Evolutionary conservation across 1,140 invertebrate genomes (phyloP).

Genomic region (Semibalanus balanoides): DNA sequence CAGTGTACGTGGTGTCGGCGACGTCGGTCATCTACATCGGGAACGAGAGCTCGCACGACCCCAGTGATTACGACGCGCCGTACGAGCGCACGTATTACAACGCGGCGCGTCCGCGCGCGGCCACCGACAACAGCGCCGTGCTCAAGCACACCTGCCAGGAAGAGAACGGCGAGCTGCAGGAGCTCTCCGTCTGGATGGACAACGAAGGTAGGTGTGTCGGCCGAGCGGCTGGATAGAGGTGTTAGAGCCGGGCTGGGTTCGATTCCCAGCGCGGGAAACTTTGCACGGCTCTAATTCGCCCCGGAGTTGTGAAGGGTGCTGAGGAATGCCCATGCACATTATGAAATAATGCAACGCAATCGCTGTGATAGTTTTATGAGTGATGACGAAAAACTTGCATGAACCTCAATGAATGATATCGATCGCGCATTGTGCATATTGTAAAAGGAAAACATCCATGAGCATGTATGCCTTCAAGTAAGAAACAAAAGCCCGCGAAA

Average conservation of each 20-base stretch:
- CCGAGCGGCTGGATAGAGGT: background rate
- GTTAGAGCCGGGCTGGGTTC: background rate
- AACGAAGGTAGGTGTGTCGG: conserved; percentile 6
- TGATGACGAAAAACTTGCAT: too few relatives aligned
- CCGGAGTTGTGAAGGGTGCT: too few relatives aligned
- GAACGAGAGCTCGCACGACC: background rate
- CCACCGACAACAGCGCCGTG: conserved; percentile 18
- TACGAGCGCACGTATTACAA: conserved; percentile 20
- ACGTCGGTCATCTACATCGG: background rate
- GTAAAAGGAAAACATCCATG: too few relatives aligned
- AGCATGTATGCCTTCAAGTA: too few relatives aligned
- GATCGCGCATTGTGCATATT: too few relatives aligned
- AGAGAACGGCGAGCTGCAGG: conserved; percentile 18
- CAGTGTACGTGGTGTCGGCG: background rate
- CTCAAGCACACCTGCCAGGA: conserved; percentile 22
- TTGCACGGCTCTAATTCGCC: too few relatives aligned
- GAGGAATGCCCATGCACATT: too few relatives aligned
- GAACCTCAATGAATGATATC: too few relatives aligned
- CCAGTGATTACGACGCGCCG: conserved; percentile 15
- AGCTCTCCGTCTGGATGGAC: conserved; percentile 9
- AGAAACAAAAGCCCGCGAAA: too few relatives aligned
- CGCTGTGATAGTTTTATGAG: too few relatives aligned
- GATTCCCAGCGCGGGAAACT: too few relatives aligned
- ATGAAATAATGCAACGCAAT: too few relatives aligned
- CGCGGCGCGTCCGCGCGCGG: conserved; percentile 14